Conservation (phyloP, 2,888 invertebrate genomes). For the Noctua janthina region DNA sequence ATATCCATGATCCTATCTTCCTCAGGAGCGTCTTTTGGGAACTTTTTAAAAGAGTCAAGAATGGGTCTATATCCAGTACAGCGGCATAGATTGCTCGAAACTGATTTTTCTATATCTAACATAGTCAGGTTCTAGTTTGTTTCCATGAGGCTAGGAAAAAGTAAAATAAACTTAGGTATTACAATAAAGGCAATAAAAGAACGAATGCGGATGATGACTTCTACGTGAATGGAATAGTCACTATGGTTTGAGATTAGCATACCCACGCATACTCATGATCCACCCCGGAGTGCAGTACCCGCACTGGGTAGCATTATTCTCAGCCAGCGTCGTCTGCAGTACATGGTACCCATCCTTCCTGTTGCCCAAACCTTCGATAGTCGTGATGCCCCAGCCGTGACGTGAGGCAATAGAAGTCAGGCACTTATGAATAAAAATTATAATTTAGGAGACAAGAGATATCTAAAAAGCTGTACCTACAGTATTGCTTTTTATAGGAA, state of each 20-base stretch:
- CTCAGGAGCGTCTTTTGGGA: constrained; percentile 85
- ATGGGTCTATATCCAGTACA: constrained; percentile 93
- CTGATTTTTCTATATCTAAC: constrained; percentile 92
- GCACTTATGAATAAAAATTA: constrained; percentile 79
- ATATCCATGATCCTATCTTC: constrained; percentile 55
- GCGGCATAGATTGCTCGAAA: constrained; percentile 93
- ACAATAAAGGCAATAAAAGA: background rate
- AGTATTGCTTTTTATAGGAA: no score
- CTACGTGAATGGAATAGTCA: background rate
- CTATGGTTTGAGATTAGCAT: constrained; percentile 19
- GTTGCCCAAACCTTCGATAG: constrained; percentile 93
- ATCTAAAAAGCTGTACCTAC: background rate
- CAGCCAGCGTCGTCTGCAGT: constrained; percentile 90
- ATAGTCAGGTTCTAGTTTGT: constrained; percentile 85
- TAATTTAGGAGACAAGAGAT: background rate
- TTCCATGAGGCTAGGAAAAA: constrained; percentile 57
- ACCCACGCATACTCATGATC: constrained; percentile 82
- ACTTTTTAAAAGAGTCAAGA: constrained; percentile 91
- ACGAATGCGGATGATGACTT: background rate
- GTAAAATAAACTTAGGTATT: background rate
- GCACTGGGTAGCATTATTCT: constrained; percentile 92
- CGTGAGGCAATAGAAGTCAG: constrained; percentile 87
- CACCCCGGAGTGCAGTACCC: constrained; percentile 91
- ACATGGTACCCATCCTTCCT: constrained; percentile 91
- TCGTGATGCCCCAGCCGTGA: constrained; percentile 92